phyloP scores from a whole-genome alignment of 2,113 vertebrate genomes.

The Ammodytes dubius region DNA sequence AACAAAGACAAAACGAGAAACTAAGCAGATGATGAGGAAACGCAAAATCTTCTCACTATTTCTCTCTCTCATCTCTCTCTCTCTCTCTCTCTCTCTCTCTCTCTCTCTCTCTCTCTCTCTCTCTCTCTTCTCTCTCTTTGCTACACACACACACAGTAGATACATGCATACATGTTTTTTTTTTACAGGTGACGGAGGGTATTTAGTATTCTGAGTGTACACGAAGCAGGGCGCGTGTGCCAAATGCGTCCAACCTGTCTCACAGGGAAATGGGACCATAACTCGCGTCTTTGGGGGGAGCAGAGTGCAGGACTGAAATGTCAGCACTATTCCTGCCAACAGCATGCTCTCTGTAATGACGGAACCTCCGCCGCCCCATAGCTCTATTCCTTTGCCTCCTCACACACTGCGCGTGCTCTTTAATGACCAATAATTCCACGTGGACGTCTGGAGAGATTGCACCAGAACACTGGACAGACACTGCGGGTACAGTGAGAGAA shows the following conservation, averaged over 20 bases:
- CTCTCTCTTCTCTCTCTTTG: conserved; percentile 10
- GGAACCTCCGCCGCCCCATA: conserved; percentile 58
- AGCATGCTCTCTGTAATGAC: conserved; percentile 71
- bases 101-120: conserved; percentile 29
- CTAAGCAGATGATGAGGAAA: conserved; percentile 8
- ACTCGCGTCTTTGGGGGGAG: conserved; percentile 65
- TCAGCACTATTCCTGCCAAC: conserved; percentile 81
- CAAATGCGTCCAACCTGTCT: conserved; percentile 68
- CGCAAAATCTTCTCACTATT: conserved; percentile 22
- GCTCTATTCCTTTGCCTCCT: conserved; percentile 48
- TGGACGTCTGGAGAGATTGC: conserved; percentile 51
- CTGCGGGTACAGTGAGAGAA: not conserved
- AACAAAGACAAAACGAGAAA: conserved; percentile 45
- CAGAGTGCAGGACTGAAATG: conserved; percentile 69
- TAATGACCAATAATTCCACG: conserved; percentile 66
- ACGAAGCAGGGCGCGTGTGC: conserved; percentile 50
- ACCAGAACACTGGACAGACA: conserved; percentile 25
- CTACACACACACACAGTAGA: conserved; percentile 26
- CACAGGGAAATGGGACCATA: conserved; percentile 63
- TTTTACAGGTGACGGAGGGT: conserved; percentile 52
- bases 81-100: conserved; percentile 26
- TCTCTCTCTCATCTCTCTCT: conserved; percentile 34
- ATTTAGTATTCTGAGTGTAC: conserved; percentile 69
- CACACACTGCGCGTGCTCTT: conserved; percentile 58
- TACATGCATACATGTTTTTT: conserved; percentile 34